Percentiles rank a stretch among this genome's conserved stretches.
phyloP scores from a whole-genome alignment of 1,140 invertebrate genomes.

The Agrypnia vestita region DNA sequence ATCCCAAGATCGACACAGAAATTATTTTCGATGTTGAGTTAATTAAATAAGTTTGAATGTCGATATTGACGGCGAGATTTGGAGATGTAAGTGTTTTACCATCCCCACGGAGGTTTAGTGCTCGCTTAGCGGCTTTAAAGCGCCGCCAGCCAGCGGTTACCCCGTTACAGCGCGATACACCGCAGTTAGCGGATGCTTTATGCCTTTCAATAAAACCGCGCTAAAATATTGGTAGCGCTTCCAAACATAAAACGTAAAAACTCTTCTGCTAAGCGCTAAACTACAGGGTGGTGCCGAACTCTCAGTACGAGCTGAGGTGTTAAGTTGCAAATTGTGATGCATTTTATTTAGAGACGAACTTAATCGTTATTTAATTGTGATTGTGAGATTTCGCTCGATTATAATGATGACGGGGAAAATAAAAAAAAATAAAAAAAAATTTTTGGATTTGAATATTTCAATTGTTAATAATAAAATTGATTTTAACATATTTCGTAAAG shows the following conservation, averaged over 20 bases:
- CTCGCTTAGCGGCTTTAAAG: slow-evolving; percentile 10
- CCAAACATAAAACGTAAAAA: slow-evolving; percentile 16
- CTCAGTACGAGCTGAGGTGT: no score
- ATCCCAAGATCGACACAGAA: no score
- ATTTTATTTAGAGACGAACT: no score
- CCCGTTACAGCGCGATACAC: slow-evolving; percentile 3
- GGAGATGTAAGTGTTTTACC: neutral
- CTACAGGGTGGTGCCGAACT: neutral
- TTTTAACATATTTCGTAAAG: no score
- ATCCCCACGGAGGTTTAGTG: neutral
- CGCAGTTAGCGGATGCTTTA: slow-evolving; percentile 22
- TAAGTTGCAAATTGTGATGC: no score
- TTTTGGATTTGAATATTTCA: no score
- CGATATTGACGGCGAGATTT: neutral
- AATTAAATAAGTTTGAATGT: neutral
- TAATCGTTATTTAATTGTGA: no score
- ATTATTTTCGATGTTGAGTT: no score
- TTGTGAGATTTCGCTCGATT: no score
- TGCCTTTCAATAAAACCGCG: slow-evolving; percentile 18
- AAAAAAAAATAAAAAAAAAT: no score
- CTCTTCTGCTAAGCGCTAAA: neutral
- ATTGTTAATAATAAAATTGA: no score
- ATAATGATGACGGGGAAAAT: no score
- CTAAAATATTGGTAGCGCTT: slow-evolving; percentile 14
- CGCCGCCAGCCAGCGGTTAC: neutral